Conservation (phyloP, 1,140 invertebrate genomes). For the Achroia grisella region DNA sequence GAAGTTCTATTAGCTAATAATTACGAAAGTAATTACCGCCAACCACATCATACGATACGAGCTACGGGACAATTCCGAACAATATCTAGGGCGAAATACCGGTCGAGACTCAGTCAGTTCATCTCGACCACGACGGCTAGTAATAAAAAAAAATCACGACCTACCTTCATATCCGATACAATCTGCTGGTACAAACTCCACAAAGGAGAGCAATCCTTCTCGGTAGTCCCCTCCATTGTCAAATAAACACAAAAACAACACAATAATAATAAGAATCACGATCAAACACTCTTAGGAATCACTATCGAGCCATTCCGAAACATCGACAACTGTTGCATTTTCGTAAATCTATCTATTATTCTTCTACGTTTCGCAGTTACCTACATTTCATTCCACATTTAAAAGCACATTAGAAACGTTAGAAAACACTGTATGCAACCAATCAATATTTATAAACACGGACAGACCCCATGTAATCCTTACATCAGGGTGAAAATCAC, state of each 20-base stretch:
- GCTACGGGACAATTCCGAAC: too few species aligned
- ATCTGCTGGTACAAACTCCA: constrained; percentile 72
- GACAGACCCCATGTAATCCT: constrained; percentile 48
- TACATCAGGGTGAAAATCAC: constrained; percentile 23
- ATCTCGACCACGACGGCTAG: too few species aligned
- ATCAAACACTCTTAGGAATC: constrained; percentile 34
- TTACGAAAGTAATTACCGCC: too few species aligned
- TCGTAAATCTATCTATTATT: constrained; percentile 24
- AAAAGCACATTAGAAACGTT: constrained; percentile 31
- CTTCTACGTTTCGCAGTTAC: constrained; percentile 19
- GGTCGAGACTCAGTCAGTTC: too few species aligned
- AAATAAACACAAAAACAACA: constrained; percentile 52
- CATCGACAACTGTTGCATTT: constrained; percentile 56
- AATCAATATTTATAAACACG: constrained; percentile 73
- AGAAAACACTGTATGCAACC: constrained; percentile 53
- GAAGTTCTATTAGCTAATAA: too few species aligned
- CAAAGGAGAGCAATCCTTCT: constrained; percentile 71
- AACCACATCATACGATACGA: too few species aligned
- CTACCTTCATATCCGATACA: constrained; percentile 72
- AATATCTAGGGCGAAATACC: too few species aligned
- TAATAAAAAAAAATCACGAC: constrained; percentile 4
- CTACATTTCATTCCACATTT: constrained; percentile 59
- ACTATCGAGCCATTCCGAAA: constrained; percentile 32
- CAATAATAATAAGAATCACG: constrained; percentile 45
- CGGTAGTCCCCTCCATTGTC: constrained; percentile 69